These are phyloP conservation scores for Tyto alba DNA, from an alignment of 2,113 vertebrate species.

Conservation along the genomic window DNA sequence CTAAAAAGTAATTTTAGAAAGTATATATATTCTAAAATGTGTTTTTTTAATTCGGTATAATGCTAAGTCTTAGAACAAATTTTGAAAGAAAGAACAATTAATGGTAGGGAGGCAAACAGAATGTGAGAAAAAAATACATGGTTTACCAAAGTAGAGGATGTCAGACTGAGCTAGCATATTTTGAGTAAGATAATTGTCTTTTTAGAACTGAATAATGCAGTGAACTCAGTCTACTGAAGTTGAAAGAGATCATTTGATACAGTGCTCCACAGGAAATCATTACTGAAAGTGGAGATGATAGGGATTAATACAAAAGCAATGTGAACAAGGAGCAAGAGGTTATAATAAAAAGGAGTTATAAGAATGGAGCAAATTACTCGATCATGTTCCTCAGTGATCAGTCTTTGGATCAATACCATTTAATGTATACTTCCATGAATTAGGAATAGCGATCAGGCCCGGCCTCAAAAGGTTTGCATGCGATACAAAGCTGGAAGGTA, in stretches of 20 bases:
- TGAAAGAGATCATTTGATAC: neutral
- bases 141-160: neutral
- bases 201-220: neutral
- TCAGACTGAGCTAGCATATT: neutral
- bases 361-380: neutral
- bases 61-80: neutral
- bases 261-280: neutral
- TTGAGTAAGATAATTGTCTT: neutral
- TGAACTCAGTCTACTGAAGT: neutral
- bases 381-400: accelerated
- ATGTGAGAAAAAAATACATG: neutral
- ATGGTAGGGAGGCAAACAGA: neutral
- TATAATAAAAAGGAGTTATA: neutral
- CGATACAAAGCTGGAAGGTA: neutral
- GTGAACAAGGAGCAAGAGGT: neutral
- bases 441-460: neutral
- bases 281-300: neutral
- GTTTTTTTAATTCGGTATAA: neutral
- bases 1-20: neutral
- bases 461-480: neutral
- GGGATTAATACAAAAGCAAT: neutral
- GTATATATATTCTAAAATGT: neutral
- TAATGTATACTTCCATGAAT: neutral
- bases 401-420: neutral
- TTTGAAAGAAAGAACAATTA: neutral